phyloP scores from a whole-genome alignment of 2,888 invertebrate species.

The Priapulus caudatus region DNA sequence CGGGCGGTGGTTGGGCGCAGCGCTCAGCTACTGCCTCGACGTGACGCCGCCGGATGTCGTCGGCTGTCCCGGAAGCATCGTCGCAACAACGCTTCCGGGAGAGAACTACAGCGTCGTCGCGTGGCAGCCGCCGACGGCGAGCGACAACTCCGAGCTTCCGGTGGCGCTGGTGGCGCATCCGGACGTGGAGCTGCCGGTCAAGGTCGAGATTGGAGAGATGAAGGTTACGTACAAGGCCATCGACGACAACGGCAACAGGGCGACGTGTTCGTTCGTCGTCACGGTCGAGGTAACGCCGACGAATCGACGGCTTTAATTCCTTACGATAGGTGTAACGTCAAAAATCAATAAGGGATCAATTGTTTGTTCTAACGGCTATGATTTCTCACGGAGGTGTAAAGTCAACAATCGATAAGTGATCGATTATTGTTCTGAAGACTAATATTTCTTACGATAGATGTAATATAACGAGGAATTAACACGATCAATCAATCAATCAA shows the following conservation, averaged over 20 bases:
- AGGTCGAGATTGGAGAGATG: constrained; percentile 48
- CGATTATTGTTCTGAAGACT: too few species aligned
- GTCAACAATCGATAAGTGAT: too few species aligned
- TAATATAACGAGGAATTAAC: too few species aligned
- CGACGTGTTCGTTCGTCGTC: constrained; percentile 49
- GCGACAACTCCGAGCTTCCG: constrained; percentile 48
- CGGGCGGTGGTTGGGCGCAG: constrained; percentile 46
- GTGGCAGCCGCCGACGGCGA: constrained; percentile 44
- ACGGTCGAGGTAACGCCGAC: too few species aligned
- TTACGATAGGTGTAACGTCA: too few species aligned
- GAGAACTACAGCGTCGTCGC: constrained; percentile 45
- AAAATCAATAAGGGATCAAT: too few species aligned
- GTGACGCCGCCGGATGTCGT: constrained; percentile 47
- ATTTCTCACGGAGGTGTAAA: too few species aligned
- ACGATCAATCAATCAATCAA: too few species aligned
- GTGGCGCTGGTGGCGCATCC: constrained; percentile 49
- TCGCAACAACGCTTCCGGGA: constrained; percentile 40
- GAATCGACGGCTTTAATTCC: too few species aligned
- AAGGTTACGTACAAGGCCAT: constrained; percentile 50
- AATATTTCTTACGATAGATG: too few species aligned
- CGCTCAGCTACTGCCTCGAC: constrained; percentile 46
- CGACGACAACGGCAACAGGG: constrained; percentile 49
- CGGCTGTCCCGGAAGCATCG: constrained; percentile 47
- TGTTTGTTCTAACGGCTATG: constrained; percentile 39
- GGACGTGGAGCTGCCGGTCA: constrained; percentile 45